A percentile compares a stretch with the other conserved stretches of the same genome.
phyloP scores from a whole-genome alignment of 2,888 invertebrate genomes.

The Dioctria rufipes region DNA sequence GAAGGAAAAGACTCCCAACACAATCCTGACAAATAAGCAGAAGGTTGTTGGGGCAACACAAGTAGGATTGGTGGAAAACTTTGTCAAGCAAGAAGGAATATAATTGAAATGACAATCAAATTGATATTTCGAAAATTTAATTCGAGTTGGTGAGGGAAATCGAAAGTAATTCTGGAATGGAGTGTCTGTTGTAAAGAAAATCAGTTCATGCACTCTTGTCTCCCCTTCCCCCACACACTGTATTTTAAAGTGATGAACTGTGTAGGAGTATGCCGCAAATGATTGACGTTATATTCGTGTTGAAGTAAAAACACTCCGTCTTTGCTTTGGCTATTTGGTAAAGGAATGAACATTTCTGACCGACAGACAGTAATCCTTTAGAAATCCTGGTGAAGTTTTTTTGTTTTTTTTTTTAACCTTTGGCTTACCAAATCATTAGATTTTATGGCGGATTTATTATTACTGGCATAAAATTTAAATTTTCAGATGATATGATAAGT shows the following conservation, averaged over 20 bases:
- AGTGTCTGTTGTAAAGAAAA: neutral
- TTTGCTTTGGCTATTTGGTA: slow-evolving; percentile 9
- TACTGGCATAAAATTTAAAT: no score
- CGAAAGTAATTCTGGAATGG: slow-evolving; percentile 23
- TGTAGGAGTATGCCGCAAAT: neutral
- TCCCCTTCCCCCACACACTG: neutral
- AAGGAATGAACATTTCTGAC: neutral
- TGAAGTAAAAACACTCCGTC: neutral
- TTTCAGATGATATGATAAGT: no score
- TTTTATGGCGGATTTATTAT: no score
- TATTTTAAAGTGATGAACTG: neutral
- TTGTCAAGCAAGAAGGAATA: slow-evolving; percentile 31
- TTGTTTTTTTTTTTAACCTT: no score
- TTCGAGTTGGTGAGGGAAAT: slow-evolving; percentile 26
- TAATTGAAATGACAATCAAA: slow-evolving; percentile 57
- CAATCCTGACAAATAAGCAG: neutral
- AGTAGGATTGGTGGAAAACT: neutral
- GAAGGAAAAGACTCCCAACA: neutral
- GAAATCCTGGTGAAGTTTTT: neutral
- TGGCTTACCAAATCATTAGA: no score
- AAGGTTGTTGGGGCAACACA: no score
- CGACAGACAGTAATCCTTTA: neutral
- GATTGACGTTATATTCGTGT: neutral
- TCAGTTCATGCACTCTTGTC: slow-evolving; percentile 20
- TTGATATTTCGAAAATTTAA: slow-evolving; percentile 56